These are phyloP conservation scores for Oligia latruncula DNA, from an alignment of 2,888 invertebrate genomes.

Conservation along the genomic window DNA sequence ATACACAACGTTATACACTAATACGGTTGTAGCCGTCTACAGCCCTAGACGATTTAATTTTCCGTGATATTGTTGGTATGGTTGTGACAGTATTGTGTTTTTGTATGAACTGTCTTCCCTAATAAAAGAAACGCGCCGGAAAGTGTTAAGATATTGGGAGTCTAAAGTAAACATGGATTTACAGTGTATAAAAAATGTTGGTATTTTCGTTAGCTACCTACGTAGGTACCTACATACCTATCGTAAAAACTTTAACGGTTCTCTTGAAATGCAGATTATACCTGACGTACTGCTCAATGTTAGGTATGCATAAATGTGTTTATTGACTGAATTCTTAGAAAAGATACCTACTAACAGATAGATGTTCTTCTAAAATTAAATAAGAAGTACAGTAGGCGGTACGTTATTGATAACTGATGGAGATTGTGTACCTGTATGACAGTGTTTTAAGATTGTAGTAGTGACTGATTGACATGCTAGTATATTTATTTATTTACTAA, in stretches of 20 bases:
- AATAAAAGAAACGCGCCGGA: too few species aligned
- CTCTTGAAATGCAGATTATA: constrained; percentile 22
- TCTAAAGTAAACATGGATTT: constrained; percentile 26
- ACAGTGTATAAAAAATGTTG: constrained; percentile 21
- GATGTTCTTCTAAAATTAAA: not conserved
- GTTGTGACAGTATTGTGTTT: too few species aligned
- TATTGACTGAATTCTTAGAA: constrained; percentile 21
- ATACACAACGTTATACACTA: too few species aligned
- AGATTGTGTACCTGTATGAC: not conserved
- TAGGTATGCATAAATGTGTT: constrained; percentile 6
- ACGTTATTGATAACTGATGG: not conserved
- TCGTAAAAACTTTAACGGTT: constrained; percentile 34
- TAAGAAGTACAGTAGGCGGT: not conserved
- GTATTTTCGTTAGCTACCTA: constrained; percentile 8
- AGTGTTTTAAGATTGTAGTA: not conserved
- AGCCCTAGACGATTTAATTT: too few species aligned
- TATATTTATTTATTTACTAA: too few species aligned
- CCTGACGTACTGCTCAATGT: not conserved
- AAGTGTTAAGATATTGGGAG: constrained; percentile 13
- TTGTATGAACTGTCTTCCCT: too few species aligned
- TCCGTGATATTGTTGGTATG: too few species aligned
- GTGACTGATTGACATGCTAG: too few species aligned
- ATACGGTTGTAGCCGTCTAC: too few species aligned
- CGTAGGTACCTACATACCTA: not conserved
- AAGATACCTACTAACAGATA: not conserved